Base-by-base conservation (phyloP, 2,888 invertebrate species). In the Plebejus argus region DNA sequence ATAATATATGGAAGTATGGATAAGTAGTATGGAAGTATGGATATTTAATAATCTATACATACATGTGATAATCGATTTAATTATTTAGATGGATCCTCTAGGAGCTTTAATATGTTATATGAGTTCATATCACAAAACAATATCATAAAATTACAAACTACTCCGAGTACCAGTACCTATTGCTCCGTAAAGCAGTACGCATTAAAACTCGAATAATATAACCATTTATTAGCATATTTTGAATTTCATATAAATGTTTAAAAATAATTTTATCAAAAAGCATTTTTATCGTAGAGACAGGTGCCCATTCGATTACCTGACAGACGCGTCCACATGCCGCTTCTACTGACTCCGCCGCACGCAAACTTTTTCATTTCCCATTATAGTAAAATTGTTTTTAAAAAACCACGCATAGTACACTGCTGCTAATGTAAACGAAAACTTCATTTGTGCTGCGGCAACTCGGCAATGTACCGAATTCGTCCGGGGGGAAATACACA, bases 231-330 rank as follows among this genome's bases (percentile, higher is more conserved):
- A 8, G 20, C 23, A 61, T 23, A 61, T 23, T 23, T 23, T 61
- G 10, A 10, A 23, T 12, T 8, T 8, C 8, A 58, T 58, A 10
- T 10, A 61, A 23, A 61, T 61, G 61, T 61, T 23, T 61, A 61
- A 61, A 23, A 61, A 61, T 20, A 61, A 61, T 61, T 61, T 12
- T 20, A 61, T 61, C 10, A 70, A 70, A 70, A 70, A 7, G 7
- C 33, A 70, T 76, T 28, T 39, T 81, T 82, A 61, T 61, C 8
- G 83, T 82, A 83, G 85, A 85, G 87, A 90, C 92, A 92, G 93
- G 90, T 93, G 92, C 87, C 88, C 81, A 82, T 79, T 81, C 82
- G 82, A 83, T 88, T 93, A 93, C 88, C 91, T 92, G 93, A 93
- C 92, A 61, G 61, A 61, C 61, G 3, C 86, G 90, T 85, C 90